Base-by-base conservation (phyloP, 2,113 vertebrate species). In the Zootoca vivipara region DNA sequence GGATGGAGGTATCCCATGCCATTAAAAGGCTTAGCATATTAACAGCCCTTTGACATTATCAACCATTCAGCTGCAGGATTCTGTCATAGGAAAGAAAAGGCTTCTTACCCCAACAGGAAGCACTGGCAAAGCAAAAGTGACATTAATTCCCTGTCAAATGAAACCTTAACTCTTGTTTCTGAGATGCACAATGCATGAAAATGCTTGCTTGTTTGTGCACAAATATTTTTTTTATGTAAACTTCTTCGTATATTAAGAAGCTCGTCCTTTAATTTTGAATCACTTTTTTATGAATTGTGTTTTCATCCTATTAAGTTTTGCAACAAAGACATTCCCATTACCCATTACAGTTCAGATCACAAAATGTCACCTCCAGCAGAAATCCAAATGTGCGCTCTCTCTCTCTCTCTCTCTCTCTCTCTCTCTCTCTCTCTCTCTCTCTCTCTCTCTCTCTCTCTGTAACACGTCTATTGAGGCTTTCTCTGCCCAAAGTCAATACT, bases 141-240 rank as follows among this genome's bases (percentile, higher is more conserved):
- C 92, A 94, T 93, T 93, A 95, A 94, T 94, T 96, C 91, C 83
- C 92, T 92, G 90, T 87, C 93, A 93, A 92, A 92, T 93, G 65
- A 93, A 96, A 93, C 85, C 35, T 7, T 7, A 94, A 85, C 89
- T 91, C 87, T 95, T 94, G 91, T 89, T 95, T 92, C 91, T 77
- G 78, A 88, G 90, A 89, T 93, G 79, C 85, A 79, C 89, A 90
- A 89, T 89, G 92, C 89, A 87, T 92, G 88, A 90, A 93, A 96
- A 87, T 56, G 92, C 89, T 89, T 73, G 86, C 62, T 67, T 90
- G 85, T 89, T 89, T 69, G 79, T 89, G 78, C 75, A 88, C 80
- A 77, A 46, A 91, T 93, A 7, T 56, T 15, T 69, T 78, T 72
- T 52, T 78, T 38, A 46, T 46, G 7, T 67, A 38, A 86, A 90